A percentile compares a stretch with the other conserved stretches of the same genome.
Evolutionary conservation across 2,888 invertebrate species (phyloP).

Genomic region (Acrobasis suavella): DNA sequence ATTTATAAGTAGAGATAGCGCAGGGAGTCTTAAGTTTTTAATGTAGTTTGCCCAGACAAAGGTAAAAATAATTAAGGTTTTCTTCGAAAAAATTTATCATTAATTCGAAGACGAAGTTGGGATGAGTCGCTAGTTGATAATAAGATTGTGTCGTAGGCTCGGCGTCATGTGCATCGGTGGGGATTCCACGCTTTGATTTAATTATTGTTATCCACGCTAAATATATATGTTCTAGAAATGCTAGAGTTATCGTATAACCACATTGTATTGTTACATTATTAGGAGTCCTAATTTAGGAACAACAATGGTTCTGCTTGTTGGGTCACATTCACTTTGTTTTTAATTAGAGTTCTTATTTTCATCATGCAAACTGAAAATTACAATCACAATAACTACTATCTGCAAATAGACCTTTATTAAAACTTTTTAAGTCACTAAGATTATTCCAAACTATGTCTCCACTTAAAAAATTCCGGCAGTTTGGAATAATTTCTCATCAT

Average conservation of each 20-base stretch:
- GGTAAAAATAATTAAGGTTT: not conserved
- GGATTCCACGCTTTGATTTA: constrained; percentile 68
- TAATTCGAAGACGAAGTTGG: not conserved
- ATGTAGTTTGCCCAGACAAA: too few species aligned
- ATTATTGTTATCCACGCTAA: constrained; percentile 47
- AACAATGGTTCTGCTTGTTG: not conserved
- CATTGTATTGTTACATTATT: not conserved
- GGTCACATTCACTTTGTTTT: not conserved
- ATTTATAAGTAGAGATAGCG: too few species aligned
- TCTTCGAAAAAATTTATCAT: not conserved
- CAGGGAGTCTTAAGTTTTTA: too few species aligned
- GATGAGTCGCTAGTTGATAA: constrained; percentile 38
- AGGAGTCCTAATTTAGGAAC: too few species aligned
- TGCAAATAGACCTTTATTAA: too few species aligned
- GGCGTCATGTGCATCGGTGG: constrained; percentile 51
- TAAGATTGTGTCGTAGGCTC: constrained; percentile 53
- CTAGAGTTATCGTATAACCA: not conserved
- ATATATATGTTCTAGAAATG: not conserved
- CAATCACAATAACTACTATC: too few species aligned
- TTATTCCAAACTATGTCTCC: too few species aligned
- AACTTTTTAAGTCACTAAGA: too few species aligned
- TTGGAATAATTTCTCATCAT: too few species aligned
- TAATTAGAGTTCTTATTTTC: too few species aligned
- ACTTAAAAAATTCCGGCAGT: too few species aligned
- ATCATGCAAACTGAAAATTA: too few species aligned